Percentiles rank a stretch among this genome's conserved stretches.
Evolutionary conservation across 2,888 invertebrate species (phyloP).

Genomic region (Brenthis hecate): DNA sequence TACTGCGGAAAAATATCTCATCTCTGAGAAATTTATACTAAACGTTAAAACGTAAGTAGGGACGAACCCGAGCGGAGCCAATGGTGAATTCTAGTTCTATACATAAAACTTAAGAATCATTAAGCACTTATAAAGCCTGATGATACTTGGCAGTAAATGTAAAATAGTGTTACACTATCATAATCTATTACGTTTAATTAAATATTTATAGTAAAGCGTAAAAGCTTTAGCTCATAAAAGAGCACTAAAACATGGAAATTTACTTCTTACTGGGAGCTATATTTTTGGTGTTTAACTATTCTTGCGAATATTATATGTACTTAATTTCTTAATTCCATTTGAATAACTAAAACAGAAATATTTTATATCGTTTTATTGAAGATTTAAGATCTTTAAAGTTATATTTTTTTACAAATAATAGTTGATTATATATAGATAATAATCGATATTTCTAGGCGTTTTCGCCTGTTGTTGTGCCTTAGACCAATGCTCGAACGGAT

Average conservation of each 20-base stretch:
- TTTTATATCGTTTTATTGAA: too few relatives aligned
- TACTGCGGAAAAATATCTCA: too few relatives aligned
- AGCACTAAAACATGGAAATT: constrained; percentile 17
- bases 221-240: constrained; percentile 18
- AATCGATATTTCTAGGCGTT: constrained; percentile 2
- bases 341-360: too few relatives aligned
- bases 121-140: too few relatives aligned
- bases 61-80: too few relatives aligned
- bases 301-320: neutral
- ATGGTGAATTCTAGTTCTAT: too few relatives aligned
- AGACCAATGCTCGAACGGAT: constrained; percentile 1
- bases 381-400: too few relatives aligned
- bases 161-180: neutral
- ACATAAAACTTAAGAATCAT: too few relatives aligned
- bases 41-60: too few relatives aligned
- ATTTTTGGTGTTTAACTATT: neutral
- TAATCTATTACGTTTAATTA: constrained; percentile 15
- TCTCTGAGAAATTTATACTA: too few relatives aligned
- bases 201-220: constrained; percentile 12
- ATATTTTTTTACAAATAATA: too few relatives aligned
- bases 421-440: neutral
- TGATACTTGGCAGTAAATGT: neutral
- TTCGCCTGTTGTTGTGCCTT: neutral
- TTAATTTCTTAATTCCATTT: neutral
- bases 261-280: constrained; percentile 9